These are phyloP conservation scores for Gasteruption jaculator DNA, from an alignment of 2,888 invertebrate species.

Conservation along the genomic window DNA sequence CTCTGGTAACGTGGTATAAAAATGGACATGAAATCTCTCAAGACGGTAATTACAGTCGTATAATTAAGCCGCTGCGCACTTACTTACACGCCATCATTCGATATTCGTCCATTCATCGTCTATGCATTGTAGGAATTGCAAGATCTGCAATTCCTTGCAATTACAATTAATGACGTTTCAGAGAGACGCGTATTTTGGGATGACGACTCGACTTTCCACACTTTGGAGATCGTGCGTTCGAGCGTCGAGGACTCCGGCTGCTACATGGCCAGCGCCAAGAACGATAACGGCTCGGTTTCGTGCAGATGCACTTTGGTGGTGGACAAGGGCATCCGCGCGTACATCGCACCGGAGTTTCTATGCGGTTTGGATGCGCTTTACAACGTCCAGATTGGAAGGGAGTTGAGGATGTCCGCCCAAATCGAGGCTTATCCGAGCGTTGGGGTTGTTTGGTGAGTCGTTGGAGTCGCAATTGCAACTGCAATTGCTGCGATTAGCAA, in stretches of 20 bases:
- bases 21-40: constrained; percentile 63
- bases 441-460: constrained; percentile 72
- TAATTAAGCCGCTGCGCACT: no score
- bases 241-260: constrained; percentile 73
- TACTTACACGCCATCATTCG: no score
- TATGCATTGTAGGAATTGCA: no score
- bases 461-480: no score
- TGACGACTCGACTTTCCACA: constrained; percentile 74
- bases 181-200: constrained; percentile 53
- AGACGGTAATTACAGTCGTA: no score
- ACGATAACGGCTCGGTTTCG: constrained; percentile 76
- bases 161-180: constrained; percentile 8
- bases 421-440: constrained; percentile 66
- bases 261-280: constrained; percentile 75
- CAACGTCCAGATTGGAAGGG: constrained; percentile 61
- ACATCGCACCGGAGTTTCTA: constrained; percentile 75
- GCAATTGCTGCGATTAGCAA: no score
- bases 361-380: constrained; percentile 65
- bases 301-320: constrained; percentile 73
- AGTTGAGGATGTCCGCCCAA: constrained; percentile 56
- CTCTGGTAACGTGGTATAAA: constrained; percentile 79
- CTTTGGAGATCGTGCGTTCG: constrained; percentile 79
- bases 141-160: no score
- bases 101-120: no score
- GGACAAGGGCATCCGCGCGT: constrained; percentile 78